Percentiles rank a stretch among this genome's conserved stretches.
Conservation (phyloP, 2,113 vertebrate species). For the Manacus vitellinus region DNA sequence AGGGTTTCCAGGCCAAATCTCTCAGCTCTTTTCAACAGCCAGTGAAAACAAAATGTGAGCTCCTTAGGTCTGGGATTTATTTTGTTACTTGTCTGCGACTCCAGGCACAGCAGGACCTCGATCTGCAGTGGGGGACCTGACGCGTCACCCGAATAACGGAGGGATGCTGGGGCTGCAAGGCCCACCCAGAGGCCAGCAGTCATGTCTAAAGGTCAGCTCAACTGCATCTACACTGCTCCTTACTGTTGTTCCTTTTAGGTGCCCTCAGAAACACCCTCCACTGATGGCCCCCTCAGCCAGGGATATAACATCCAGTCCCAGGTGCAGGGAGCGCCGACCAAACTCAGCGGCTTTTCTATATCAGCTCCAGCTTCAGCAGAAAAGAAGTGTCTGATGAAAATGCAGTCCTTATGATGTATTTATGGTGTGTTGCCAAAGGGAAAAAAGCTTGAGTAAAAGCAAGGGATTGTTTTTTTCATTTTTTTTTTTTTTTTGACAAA, state of each 20-base stretch:
- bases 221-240: neutral
- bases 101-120: fast-evolving
- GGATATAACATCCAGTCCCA: fast-evolving
- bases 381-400: neutral
- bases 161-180: neutral
- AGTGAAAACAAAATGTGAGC: neutral
- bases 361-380: fast-evolving
- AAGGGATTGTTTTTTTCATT: neutral
- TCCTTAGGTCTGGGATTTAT: neutral
- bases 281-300: neutral
- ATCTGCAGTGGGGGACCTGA: neutral
- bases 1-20: neutral
- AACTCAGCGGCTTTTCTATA: neutral
- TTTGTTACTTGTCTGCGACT: neutral
- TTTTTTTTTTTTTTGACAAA: neutral
- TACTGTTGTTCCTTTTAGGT: neutral
- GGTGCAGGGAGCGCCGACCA: fast-evolving
- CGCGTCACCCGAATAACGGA: neutral
- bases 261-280: neutral
- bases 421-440: neutral
- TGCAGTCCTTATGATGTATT: neutral
- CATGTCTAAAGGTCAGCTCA: neutral
- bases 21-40: neutral
- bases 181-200: neutral
- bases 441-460: neutral